Base-by-base conservation (phyloP, 2,797 vertebrate species). In the Gorsachius magnificus region DNA sequence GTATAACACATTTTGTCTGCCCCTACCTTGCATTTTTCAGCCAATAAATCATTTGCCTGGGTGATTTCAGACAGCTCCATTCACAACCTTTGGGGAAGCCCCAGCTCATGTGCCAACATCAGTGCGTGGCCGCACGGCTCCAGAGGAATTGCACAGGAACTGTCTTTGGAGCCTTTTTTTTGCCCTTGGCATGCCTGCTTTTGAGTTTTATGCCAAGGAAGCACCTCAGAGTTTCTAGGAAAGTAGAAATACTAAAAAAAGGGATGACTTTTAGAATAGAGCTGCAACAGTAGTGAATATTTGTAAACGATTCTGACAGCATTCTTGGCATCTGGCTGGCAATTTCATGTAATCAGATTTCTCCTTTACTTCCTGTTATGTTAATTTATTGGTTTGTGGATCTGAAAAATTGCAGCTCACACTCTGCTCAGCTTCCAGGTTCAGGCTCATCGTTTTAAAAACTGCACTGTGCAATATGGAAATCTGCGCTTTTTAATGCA, bases 271-370 rank as follows among this genome's bases (percentile, higher is more conserved):
- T 64, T 81, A 65, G 63, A 54, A 29, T 26, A 71, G 56, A 92
- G 66, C 66, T 68, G 36, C 48, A 89, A 72, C 3, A 16, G 4
- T 50, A 91, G 18, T 18, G 51, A 91, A n/a, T 87, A 89, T 84
- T 94, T 94, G 65, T 84, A 81, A 95, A 90, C 0, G 2, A 79
- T 82, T 87, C 74, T 1, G 3, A 57, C 60, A 92, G 43, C 45
- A 38, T 91, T 93, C 80, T 91, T 91, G 80, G 87, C 96, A 94
- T 96, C 95, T 96, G 95, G 92, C 58, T 95, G 87, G 69, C 69
- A 96, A 93, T 97, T 94, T 93, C 35, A 60, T 50, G 66, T 93
- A 96, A 96, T 95, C 94, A 93, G 91, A 76, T 95, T 94, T 94
- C 84, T 94, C 80, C 83, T 95, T 91, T 82, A 90, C 63, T 82